These are phyloP conservation scores for Chascanopsetta lugubris DNA, from an alignment of 2,113 vertebrate genomes.

Conservation along the genomic window DNA sequence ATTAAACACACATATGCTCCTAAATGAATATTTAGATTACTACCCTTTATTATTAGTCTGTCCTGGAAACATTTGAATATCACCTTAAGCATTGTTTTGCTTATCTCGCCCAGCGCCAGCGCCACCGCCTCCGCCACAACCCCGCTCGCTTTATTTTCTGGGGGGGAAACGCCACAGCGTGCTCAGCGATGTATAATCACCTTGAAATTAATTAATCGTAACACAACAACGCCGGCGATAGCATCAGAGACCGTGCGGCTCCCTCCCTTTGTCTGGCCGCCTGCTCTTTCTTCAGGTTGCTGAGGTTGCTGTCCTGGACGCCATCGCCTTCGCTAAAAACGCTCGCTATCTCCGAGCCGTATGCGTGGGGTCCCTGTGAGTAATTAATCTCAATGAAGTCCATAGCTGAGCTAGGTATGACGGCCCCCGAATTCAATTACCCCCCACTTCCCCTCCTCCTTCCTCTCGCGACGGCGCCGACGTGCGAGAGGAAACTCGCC, in stretches of 20 bases:
- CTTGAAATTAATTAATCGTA: slow-evolving; percentile 84
- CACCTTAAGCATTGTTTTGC: slow-evolving; percentile 77
- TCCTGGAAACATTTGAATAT: slow-evolving; percentile 77
- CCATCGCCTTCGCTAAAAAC: slow-evolving; percentile 82
- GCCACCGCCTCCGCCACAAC: slow-evolving; percentile 43
- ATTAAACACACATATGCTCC: slow-evolving; percentile 75
- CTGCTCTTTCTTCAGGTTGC: slow-evolving; percentile 69
- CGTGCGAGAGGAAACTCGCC: slow-evolving; percentile 42
- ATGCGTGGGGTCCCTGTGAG: slow-evolving; percentile 84
- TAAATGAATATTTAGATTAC: slow-evolving; percentile 76
- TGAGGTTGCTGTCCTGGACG: slow-evolving; percentile 81
- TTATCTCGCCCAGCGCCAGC: slow-evolving; percentile 70
- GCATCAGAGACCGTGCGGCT: slow-evolving; percentile 66
- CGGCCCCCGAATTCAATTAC: slow-evolving; percentile 88
- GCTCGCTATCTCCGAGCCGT: slow-evolving; percentile 83
- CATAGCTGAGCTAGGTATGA: slow-evolving; percentile 91
- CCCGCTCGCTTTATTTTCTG: slow-evolving; percentile 21
- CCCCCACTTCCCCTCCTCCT: slow-evolving; percentile 19
- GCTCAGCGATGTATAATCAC: slow-evolving; percentile 79
- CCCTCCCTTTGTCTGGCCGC: slow-evolving; percentile 70
- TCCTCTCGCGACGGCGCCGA: slow-evolving; percentile 11
- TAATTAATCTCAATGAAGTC: slow-evolving; percentile 99
- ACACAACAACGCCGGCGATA: slow-evolving; percentile 77
- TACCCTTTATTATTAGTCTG: slow-evolving; percentile 68
- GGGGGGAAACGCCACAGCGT: slow-evolving; percentile 43